phyloP scores from a whole-genome alignment of 2,888 invertebrate species.

The Dryobotodes eremita region DNA sequence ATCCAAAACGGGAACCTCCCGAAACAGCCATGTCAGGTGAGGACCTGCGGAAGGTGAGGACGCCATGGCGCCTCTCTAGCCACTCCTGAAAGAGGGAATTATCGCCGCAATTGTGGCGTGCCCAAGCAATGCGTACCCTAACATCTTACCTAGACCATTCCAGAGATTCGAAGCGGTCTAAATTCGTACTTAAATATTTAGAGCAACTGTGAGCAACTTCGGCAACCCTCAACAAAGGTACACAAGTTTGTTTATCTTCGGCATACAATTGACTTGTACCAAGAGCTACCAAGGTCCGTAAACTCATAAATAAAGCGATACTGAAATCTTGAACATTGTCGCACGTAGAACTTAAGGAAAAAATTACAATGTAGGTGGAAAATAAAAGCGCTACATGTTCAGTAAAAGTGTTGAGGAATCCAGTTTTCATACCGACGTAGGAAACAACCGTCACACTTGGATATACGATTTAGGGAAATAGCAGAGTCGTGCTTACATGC shows the following conservation, averaged over 20 bases:
- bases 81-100: too few relatives aligned
- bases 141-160: conserved; percentile 25
- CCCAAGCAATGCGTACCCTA: not conserved
- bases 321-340: conserved; percentile 57
- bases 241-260: conserved; percentile 65
- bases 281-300: conserved; percentile 54
- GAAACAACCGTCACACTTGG: conserved; percentile 67
- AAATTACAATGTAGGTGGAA: conserved; percentile 55
- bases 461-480: conserved; percentile 71
- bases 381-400: conserved; percentile 58
- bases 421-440: conserved; percentile 61
- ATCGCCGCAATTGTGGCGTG: too few relatives aligned
- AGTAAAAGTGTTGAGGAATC: conserved; percentile 48
- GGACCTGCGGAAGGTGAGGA: too few relatives aligned
- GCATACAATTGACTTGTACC: conserved; percentile 65
- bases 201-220: conserved; percentile 59
- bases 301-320: conserved; percentile 58
- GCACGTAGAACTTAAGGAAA: conserved; percentile 51
- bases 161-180: conserved; percentile 41
- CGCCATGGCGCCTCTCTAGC: too few relatives aligned
- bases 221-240: conserved; percentile 60
- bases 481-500: conserved; percentile 61
- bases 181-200: conserved; percentile 67
- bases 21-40: too few relatives aligned
- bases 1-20: too few relatives aligned